These are phyloP conservation scores for Ptycholaimellus sp. DNA, from an alignment of 2,888 invertebrate genomes.

Conservation along the genomic window DNA sequence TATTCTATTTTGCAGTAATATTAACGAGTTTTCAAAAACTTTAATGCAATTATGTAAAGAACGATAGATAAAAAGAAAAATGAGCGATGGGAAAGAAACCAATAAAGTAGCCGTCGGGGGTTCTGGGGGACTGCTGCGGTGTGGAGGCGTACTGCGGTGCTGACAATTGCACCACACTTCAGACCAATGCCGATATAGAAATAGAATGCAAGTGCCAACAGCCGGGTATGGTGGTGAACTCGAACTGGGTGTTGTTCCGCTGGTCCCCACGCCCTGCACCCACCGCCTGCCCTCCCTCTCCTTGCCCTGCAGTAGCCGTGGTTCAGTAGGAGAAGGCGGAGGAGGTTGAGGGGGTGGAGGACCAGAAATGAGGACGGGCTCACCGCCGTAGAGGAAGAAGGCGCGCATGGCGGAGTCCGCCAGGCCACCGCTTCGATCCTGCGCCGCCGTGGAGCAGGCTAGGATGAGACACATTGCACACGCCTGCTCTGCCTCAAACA, in stretches of 20 bases:
- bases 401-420: constrained; percentile 70
- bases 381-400: constrained; percentile 70
- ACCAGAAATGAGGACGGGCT: constrained; percentile 26
- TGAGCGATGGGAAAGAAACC: background rate
- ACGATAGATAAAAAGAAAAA: background rate
- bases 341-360: too few relatives aligned
- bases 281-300: too few relatives aligned
- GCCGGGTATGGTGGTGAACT: too few relatives aligned
- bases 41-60: too few relatives aligned
- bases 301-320: too few relatives aligned
- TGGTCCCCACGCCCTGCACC: too few relatives aligned
- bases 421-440: constrained; percentile 42
- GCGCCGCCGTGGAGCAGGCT: constrained; percentile 45
- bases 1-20: too few relatives aligned
- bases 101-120: background rate
- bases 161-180: constrained; percentile 5
- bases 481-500: constrained; percentile 39
- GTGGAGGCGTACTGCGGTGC: constrained; percentile 13
- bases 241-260: too few relatives aligned
- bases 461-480: constrained; percentile 63
- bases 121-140: constrained; percentile 9
- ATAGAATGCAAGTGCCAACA: too few relatives aligned
- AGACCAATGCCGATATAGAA: too few relatives aligned
- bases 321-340: too few relatives aligned
- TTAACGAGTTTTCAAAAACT: too few relatives aligned